These are phyloP conservation scores for Meteorus colon DNA, from an alignment of 2,888 invertebrate genomes.

Conservation along the genomic window DNA sequence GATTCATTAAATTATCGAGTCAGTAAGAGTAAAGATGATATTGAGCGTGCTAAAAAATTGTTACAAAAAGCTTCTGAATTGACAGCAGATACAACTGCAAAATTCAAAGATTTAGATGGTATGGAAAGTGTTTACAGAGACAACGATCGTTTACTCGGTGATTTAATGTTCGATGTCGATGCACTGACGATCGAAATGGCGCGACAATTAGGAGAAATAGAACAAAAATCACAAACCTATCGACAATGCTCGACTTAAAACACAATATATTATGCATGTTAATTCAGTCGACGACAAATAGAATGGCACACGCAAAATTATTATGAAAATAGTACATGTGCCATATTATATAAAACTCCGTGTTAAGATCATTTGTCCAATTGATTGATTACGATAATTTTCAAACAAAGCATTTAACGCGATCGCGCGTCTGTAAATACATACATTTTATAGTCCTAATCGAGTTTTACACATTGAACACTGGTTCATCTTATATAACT, in stretches of 20 bases:
- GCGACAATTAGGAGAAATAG: conserved; percentile 78
- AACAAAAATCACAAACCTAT: conserved; percentile 78
- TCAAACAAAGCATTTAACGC: conserved; percentile 31
- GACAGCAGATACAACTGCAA: conserved; percentile 85
- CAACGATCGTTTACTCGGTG: conserved; percentile 78
- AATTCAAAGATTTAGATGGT: conserved; percentile 82
- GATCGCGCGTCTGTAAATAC: conserved; percentile 34
- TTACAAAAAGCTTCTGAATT: conserved; percentile 87
- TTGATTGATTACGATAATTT: conserved; percentile 25
- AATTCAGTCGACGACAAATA: conserved; percentile 19
- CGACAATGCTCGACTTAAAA: conserved; percentile 75
- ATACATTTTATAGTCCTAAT: conserved; percentile 30
- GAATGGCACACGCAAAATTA: conserved; percentile 2
- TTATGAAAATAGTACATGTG: conserved; percentile 16
- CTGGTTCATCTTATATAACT: conserved; percentile 1
- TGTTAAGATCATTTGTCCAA: conserved; percentile 9
- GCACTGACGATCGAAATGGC: conserved; percentile 79
- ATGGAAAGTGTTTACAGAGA: conserved; percentile 82
- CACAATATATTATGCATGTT: conserved; percentile 33
- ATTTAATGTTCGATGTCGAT: conserved; percentile 78
- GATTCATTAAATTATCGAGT: conserved; percentile 83
- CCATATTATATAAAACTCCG: conserved; percentile 24
- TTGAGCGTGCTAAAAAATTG: conserved; percentile 85
- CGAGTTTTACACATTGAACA: conserved; percentile 21
- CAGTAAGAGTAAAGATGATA: conserved; percentile 84